phyloP scores from a whole-genome alignment of 2,797 vertebrate genomes.

The Sebastes steindachneri region DNA sequence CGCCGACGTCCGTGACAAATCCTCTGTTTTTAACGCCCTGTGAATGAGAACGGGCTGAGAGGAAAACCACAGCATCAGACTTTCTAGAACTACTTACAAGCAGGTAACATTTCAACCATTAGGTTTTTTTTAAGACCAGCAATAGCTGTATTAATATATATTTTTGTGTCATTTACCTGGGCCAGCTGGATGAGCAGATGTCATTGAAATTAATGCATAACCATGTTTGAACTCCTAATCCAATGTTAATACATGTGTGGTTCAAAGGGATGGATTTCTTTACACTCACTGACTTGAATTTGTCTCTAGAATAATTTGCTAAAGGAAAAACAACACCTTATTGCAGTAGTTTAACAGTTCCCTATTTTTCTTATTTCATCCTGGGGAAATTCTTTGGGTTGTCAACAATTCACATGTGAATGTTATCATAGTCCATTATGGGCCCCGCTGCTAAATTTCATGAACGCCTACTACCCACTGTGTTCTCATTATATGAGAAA shows the following conservation, averaged over 20 bases:
- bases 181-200: background rate
- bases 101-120: no score
- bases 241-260: background rate
- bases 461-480: background rate
- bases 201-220: background rate
- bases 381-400: background rate
- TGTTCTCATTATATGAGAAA: background rate
- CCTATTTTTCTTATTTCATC: background rate
- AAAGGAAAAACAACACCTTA: background rate
- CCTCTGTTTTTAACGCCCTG: no score
- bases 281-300: background rate
- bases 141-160: no score
- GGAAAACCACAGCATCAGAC: no score
- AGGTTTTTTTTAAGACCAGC: no score
- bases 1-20: no score
- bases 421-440: background rate
- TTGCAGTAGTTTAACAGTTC: background rate
- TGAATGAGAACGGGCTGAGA: no score
- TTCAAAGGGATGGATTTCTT: background rate
- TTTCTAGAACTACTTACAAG: no score
- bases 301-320: background rate
- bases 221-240: background rate
- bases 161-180: background rate
- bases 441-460: background rate
- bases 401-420: background rate